Conservation (phyloP, 2,888 invertebrate species). For the Sarcophaga subvicina region DNA sequence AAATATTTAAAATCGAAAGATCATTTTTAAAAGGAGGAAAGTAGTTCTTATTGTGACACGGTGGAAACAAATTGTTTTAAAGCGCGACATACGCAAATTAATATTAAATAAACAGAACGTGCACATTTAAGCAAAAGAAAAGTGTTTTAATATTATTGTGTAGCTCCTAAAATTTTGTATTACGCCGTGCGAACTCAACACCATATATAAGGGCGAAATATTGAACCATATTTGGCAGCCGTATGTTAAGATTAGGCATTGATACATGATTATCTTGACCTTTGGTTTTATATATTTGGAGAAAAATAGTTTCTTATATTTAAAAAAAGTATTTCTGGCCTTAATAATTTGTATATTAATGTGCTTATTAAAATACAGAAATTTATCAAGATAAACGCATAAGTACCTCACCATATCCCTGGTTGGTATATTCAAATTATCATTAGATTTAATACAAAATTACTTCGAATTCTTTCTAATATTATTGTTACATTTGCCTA, state of each 20-base stretch:
- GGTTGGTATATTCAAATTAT: neutral
- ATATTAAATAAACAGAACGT: neutral
- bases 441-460: neutral
- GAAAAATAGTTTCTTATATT: conserved; percentile 10
- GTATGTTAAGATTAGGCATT: conserved; percentile 2
- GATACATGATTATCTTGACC: conserved; percentile 33
- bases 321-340: conserved; percentile 18
- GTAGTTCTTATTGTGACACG: neutral
- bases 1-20: neutral
- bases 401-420: neutral
- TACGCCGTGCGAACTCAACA: conserved; percentile 5
- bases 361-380: neutral
- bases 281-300: conserved; percentile 3
- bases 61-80: conserved; percentile 3
- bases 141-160: conserved; percentile 7
- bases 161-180: conserved; percentile 1
- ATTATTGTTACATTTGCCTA: too few species aligned
- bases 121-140: neutral
- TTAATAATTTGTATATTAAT: conserved; percentile 4
- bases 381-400: neutral
- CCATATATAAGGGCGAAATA: neutral
- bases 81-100: neutral
- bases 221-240: too few species aligned
- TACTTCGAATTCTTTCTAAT: too few species aligned
- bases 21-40: too few species aligned